Conservation (phyloP, 2,797 vertebrate genomes). For the Oophaga sylvatica region DNA sequence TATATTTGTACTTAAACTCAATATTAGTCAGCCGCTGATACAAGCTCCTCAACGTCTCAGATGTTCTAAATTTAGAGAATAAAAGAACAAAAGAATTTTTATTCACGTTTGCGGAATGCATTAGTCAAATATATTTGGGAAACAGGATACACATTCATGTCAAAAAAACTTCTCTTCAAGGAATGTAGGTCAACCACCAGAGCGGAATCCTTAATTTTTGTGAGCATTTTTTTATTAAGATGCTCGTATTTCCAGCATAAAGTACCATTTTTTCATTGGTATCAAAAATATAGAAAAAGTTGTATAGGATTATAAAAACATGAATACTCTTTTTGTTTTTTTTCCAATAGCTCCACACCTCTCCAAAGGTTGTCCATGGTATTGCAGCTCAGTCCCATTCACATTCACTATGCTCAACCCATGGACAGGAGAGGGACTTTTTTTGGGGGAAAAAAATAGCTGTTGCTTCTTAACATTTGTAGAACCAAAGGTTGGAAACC, state of each 20-base stretch:
- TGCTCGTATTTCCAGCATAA: neutral
- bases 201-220: neutral
- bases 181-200: neutral
- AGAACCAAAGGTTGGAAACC: neutral
- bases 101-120: neutral
- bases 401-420: no score
- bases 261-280: neutral
- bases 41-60: neutral
- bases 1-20: neutral
- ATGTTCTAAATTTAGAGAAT: neutral
- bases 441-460: no score
- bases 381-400: no score
- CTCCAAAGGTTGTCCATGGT: no score
- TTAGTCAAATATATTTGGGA: slow-evolving; percentile 12
- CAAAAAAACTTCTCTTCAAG: neutral
- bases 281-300: no score
- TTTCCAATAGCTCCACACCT: no score
- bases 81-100: slow-evolving; percentile 5
- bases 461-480: neutral
- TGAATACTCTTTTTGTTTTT: no score
- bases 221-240: neutral
- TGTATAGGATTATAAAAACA: no score
- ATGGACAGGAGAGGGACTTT: no score
- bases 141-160: slow-evolving; percentile 4
- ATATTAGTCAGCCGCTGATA: slow-evolving; percentile 4